phyloP scores from a whole-genome alignment of 2,888 invertebrate genomes.

The Orthonychiurus folsomi region DNA sequence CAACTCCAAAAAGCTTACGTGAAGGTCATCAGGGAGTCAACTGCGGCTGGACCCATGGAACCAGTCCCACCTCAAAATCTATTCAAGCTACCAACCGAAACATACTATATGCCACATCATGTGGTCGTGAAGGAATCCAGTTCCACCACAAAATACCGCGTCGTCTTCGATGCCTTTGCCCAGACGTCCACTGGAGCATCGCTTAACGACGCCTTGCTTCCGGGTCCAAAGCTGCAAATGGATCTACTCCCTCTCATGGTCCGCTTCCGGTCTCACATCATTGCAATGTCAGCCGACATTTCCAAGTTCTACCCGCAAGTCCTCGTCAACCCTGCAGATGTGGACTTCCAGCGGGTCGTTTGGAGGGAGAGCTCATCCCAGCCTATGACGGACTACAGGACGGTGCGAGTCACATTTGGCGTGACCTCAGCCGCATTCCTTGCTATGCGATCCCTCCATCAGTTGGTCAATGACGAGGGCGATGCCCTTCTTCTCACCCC shows the following conservation, averaged over 20 bases:
- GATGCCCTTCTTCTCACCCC: no score
- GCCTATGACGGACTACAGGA: conserved; percentile 24
- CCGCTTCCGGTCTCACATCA: conserved; percentile 36
- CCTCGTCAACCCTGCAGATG: no score
- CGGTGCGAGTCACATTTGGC: conserved; percentile 42
- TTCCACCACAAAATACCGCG: conserved; percentile 40
- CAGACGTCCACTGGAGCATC: conserved; percentile 31
- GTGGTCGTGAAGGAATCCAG: conserved; percentile 37
- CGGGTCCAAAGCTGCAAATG: conserved; percentile 39
- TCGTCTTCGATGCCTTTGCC: conserved; percentile 41
- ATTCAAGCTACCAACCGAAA: neutral
- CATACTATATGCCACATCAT: conserved; percentile 41
- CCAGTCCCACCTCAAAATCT: conserved; percentile 15
- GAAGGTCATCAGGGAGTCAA: no score
- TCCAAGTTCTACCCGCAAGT: conserved; percentile 41
- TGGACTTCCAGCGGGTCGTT: conserved; percentile 43
- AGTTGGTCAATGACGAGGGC: conserved; percentile 38
- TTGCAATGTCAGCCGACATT: conserved; percentile 40
- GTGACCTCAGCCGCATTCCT: conserved; percentile 41
- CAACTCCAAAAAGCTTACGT: conserved; percentile 2
- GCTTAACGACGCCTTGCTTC: conserved; percentile 39
- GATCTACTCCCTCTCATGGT: conserved; percentile 37
- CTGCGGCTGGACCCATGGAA: conserved; percentile 39
- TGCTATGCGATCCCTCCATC: conserved; percentile 38
- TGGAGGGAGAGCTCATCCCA: conserved; percentile 40